phyloP scores from a whole-genome alignment of 2,888 invertebrate genomes.

The Ormyrus pomaceus region DNA sequence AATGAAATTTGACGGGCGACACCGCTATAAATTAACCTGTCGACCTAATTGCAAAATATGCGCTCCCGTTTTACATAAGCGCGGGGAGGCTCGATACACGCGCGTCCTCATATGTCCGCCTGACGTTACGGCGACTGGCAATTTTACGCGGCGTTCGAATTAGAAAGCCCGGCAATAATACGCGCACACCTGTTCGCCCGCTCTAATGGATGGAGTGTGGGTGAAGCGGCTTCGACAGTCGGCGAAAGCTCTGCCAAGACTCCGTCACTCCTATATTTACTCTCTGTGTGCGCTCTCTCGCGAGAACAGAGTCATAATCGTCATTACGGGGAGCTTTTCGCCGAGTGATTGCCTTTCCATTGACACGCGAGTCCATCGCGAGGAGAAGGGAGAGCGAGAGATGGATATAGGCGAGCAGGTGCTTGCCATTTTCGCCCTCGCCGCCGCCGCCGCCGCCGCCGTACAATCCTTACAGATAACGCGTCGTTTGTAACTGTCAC shows the following conservation, averaged over 20 bases:
- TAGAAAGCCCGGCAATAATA: conserved; percentile 61
- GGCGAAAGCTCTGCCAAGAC: conserved; percentile 67
- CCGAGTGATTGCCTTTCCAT: conserved; percentile 65
- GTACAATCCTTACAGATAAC: conserved; percentile 73
- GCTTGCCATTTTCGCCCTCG: conserved; percentile 68
- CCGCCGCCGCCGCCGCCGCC: conserved; percentile 51
- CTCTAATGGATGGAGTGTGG: conserved; percentile 70
- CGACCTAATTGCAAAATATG: conserved; percentile 27
- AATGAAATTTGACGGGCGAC: conserved; percentile 36
- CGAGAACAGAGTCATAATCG: conserved; percentile 31
- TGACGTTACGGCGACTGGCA: conserved; percentile 3
- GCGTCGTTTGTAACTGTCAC: conserved; percentile 74
- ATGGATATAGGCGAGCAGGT: conserved; percentile 67
- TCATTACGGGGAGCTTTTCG: conserved; percentile 43
- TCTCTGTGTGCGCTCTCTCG: conserved; percentile 47
- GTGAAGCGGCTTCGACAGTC: conserved; percentile 62
- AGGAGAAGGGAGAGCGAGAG: conserved; percentile 20
- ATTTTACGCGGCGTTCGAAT: conserved; percentile 30
- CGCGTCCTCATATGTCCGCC: neutral
- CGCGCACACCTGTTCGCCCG: conserved; percentile 68
- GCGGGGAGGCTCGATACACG: neutral
- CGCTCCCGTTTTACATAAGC: conserved; percentile 15
- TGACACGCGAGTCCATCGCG: conserved; percentile 63
- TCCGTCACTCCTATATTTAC: conserved; percentile 71
- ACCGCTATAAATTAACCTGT: conserved; percentile 33